A percentile compares a stretch with the other conserved stretches of the same genome.
These are phyloP conservation scores for Poeciliopsis occidentalis DNA, from an alignment of 2,113 vertebrate genomes.

Conservation along the genomic window DNA sequence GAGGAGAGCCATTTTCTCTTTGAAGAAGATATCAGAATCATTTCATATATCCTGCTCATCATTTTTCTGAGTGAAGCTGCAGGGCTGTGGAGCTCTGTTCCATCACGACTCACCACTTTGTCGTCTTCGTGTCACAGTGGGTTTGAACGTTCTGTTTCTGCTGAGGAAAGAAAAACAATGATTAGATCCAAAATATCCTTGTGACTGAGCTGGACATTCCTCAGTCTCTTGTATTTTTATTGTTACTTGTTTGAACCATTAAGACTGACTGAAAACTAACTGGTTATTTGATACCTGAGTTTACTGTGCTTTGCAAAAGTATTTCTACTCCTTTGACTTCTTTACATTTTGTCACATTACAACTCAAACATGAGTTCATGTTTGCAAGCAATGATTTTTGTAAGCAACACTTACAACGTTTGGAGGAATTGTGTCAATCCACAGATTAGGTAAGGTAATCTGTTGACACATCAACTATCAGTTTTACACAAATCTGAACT, in stretches of 20 bases:
- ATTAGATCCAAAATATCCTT: neutral
- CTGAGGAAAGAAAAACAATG: neutral
- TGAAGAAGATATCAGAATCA: constrained; percentile 60
- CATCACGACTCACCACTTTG: constrained; percentile 9
- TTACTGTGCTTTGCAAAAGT: too few relatives aligned
- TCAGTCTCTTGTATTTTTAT: neutral
- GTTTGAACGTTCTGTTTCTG: neutral
- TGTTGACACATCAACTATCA: too few relatives aligned
- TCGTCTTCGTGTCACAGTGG: neutral
- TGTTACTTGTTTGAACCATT: neutral
- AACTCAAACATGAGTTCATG: too few relatives aligned
- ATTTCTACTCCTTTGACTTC: too few relatives aligned
- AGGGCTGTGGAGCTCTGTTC: constrained; percentile 22
- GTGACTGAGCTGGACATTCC: neutral
- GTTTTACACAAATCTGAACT: too few relatives aligned
- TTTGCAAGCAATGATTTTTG: too few relatives aligned
- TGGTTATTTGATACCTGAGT: too few relatives aligned
- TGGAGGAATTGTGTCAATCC: too few relatives aligned
- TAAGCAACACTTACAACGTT: too few relatives aligned
- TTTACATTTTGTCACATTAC: too few relatives aligned
- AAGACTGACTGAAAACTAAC: neutral
- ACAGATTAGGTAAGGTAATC: too few relatives aligned
- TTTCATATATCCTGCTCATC: constrained; percentile 57
- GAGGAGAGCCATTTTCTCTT: constrained; percentile 49
- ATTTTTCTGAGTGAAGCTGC: constrained; percentile 26